phyloP scores from a whole-genome alignment of 2,888 invertebrate genomes.

The Glyphotaelius pellucidus region DNA sequence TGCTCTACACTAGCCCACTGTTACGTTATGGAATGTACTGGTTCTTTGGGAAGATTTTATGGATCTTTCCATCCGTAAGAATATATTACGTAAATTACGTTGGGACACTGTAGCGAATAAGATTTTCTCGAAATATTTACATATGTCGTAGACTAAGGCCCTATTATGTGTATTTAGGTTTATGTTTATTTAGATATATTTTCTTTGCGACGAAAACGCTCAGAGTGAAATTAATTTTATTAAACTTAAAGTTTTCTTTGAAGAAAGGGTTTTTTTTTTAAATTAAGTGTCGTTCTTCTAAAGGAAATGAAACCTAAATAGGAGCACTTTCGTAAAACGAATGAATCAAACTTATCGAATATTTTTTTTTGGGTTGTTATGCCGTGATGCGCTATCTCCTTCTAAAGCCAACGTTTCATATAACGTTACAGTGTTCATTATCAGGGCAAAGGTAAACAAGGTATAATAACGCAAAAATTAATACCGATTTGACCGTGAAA shows the following conservation, averaged over 20 bases:
- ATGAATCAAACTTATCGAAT: too few relatives aligned
- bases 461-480: too few relatives aligned
- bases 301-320: too few relatives aligned
- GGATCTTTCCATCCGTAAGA: neutral
- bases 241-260: neutral
- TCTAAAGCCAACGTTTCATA: too few relatives aligned
- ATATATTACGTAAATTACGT: neutral
- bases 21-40: neutral
- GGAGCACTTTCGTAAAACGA: too few relatives aligned
- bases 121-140: neutral
- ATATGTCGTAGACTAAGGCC: neutral
- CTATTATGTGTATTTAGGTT: neutral
- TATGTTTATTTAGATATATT: neutral
- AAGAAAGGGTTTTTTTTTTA: too few relatives aligned
- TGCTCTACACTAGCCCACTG: neutral
- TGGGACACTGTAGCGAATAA: neutral
- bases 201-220: neutral
- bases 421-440: too few relatives aligned
- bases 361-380: too few relatives aligned
- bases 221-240: neutral
- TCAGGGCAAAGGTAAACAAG: too few relatives aligned
- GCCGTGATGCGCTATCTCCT: too few relatives aligned
- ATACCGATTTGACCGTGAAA: too few relatives aligned
- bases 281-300: too few relatives aligned
- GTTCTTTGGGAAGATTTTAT: neutral